Evolutionary conservation across 53 echinoderm and acorn worm genomes (phyloP), one percentile per base, ranked within the genome.

Genomic region (Stichopus horrens): DNA sequence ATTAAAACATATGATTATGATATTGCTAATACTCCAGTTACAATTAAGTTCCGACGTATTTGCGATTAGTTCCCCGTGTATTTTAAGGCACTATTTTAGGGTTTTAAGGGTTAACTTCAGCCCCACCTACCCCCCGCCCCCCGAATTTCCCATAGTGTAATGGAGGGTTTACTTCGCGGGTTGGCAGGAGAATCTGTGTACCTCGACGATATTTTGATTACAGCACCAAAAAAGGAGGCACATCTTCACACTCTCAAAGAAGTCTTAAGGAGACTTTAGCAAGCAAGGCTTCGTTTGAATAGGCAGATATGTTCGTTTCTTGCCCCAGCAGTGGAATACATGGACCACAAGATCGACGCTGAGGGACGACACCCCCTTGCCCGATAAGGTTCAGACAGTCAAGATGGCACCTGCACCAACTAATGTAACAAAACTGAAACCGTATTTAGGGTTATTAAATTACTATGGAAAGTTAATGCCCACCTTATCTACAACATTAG

Each of bases 391-490:
- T 22, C 65, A 74, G 9, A 88, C 88, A 8, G 88, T 91, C 55
- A 63, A 77, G 21, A 53, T 76, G 13, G 90, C 90, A 20, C 90
- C 78, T 14, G 37, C 71, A 10, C 90, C 90, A 60, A 51, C 23
- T 55, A 86, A 90, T 86, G 86, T 90, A n/a, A 77, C 79, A 21
- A 82, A 89, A 68, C 89, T 89, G 56, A 21, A 68, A 21, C 82
- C 89, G 8, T 89, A 76, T 52, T 74, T 91, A 14, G 91, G 79
- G 20, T 74, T 89, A 76, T 55, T 91, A 65, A 89, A 22, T 63
- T 90, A 90, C 74, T 92, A 92, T 88, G 77, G 74, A 16, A 89
- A 88, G 56, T 92, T 92, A 59, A 53, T 92, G 65, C 92, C 89
- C 6, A 55, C 89, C 60, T 54, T 92, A 21, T 77, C 92, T 7